phyloP scores from a whole-genome alignment of 1,140 invertebrate species.

The Zaprionus vittiger region DNA sequence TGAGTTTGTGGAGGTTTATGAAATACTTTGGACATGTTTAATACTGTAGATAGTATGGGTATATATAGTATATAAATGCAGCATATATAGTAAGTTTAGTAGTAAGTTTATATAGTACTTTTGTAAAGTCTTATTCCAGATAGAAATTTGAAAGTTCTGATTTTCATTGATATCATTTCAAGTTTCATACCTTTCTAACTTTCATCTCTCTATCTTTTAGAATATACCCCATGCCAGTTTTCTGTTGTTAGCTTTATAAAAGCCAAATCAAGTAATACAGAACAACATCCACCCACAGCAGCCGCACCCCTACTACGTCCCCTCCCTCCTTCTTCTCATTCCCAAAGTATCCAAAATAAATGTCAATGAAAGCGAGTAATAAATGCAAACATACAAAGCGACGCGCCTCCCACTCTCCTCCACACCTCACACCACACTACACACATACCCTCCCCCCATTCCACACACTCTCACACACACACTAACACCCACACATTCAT shows the following conservation, averaged over 20 bases:
- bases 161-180: too few relatives aligned
- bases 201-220: neutral
- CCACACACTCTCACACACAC: conserved; percentile 33
- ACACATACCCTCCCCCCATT: neutral
- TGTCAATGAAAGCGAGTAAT: conserved; percentile 79
- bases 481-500: conserved; percentile 15
- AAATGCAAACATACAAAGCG: conserved; percentile 60
- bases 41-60: too few relatives aligned
- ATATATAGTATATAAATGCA: too few relatives aligned
- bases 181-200: too few relatives aligned
- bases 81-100: too few relatives aligned
- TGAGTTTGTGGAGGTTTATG: neutral
- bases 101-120: too few relatives aligned
- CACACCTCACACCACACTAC: neutral
- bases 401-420: neutral
- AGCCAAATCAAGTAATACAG: conserved; percentile 48
- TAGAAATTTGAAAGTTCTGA: too few relatives aligned
- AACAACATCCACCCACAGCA: conserved; percentile 38
- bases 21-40: too few relatives aligned
- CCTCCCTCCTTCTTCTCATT: neutral
- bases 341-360: conserved; percentile 62
- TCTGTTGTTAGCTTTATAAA: conserved; percentile 19
- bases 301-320: neutral
- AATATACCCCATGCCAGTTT: neutral
- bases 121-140: too few relatives aligned